These are phyloP conservation scores for Etia nguti DNA, from an alignment of 2,113 vertebrate species.

Conservation along the genomic window DNA sequence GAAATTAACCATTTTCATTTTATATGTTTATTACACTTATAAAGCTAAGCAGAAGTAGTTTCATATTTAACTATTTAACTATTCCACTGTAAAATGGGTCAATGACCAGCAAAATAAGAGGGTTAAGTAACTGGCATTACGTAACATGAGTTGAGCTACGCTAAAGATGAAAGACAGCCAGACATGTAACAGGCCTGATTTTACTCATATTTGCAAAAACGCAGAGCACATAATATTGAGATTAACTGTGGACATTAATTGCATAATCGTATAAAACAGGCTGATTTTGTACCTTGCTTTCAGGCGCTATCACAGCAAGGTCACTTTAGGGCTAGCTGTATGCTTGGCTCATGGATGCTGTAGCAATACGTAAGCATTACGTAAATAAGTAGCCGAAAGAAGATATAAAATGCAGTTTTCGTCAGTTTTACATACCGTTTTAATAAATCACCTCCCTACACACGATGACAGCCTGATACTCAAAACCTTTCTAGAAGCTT, in stretches of 20 bases:
- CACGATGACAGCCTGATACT: neutral
- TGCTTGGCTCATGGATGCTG: neutral
- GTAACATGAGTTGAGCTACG: neutral
- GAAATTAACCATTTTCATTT: no score
- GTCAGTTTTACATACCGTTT: neutral
- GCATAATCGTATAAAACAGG: neutral
- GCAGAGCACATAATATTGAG: neutral
- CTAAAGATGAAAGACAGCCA: neutral
- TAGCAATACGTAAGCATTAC: neutral
- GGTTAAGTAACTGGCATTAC: neutral
- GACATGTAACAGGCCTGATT: neutral
- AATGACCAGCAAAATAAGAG: neutral
- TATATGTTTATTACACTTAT: neutral
- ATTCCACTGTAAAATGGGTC: neutral
- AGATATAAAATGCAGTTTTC: neutral
- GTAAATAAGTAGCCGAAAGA: neutral
- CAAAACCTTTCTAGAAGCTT: neutral
- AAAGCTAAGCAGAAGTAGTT: neutral
- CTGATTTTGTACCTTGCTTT: neutral
- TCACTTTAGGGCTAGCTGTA: neutral
- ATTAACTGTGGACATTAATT: neutral
- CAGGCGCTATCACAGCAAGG: neutral
- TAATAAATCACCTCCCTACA: no score
- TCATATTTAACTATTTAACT: neutral
- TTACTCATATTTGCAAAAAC: neutral